These are phyloP conservation scores for Eulithis prunata DNA, from an alignment of 2,888 invertebrate species.

Conservation along the genomic window DNA sequence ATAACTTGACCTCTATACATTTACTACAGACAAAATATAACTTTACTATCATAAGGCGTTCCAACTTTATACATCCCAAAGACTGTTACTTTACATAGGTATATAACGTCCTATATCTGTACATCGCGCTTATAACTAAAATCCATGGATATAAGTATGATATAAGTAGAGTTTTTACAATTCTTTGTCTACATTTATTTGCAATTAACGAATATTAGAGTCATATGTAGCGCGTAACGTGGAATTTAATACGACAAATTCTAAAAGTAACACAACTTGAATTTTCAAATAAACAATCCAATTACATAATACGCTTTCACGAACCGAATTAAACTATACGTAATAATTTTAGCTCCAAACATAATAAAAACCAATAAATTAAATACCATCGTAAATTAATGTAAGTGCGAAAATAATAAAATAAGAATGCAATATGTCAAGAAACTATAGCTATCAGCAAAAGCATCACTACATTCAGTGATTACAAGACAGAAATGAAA, in stretches of 20 bases:
- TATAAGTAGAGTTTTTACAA: not conserved
- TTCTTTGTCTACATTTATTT: constrained; percentile 7
- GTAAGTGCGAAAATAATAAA: constrained; percentile 2
- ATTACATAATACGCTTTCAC: constrained; percentile 26
- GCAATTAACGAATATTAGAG: not conserved
- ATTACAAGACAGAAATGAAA: constrained; percentile 15
- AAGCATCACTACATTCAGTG: constrained; percentile 8
- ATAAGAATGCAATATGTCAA: constrained; percentile 20
- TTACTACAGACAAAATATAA: constrained; percentile 30
- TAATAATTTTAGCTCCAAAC: constrained; percentile 16
- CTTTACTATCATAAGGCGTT: constrained; percentile 54
- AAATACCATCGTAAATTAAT: constrained; percentile 10
- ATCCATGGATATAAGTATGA: not conserved
- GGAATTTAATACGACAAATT: not conserved
- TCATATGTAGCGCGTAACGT: not conserved
- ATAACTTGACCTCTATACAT: constrained; percentile 32
- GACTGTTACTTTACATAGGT: constrained; percentile 23
- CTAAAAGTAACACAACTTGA: constrained; percentile 8
- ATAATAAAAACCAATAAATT: constrained; percentile 13
- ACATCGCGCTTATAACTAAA: constrained; percentile 34
- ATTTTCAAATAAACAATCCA: constrained; percentile 37
- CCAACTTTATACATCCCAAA: constrained; percentile 59
- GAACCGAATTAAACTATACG: constrained; percentile 19
- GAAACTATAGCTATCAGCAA: constrained; percentile 14
- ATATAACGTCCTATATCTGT: constrained; percentile 40